These are phyloP conservation scores for Ctenicera cuprea DNA, from an alignment of 2,888 invertebrate genomes.

Conservation along the genomic window DNA sequence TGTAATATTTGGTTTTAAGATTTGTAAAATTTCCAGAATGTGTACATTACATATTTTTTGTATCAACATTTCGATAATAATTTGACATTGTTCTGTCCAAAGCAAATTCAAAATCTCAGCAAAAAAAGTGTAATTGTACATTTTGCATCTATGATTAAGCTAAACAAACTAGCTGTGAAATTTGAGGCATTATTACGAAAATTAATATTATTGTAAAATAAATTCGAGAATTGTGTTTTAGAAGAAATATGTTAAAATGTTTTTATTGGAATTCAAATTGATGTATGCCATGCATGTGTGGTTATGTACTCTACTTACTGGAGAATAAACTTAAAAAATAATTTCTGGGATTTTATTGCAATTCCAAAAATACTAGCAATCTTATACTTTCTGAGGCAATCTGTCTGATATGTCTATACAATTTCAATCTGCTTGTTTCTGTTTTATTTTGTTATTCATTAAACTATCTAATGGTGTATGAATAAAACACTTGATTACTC, in stretches of 20 bases:
- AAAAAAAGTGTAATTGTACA: conserved; percentile 43
- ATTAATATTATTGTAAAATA: conserved; percentile 51
- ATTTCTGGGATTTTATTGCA: not conserved
- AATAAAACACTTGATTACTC: no score
- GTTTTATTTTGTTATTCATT: no score
- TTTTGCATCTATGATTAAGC: conserved; percentile 41
- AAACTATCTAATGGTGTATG: no score
- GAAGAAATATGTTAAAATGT: conserved; percentile 54
- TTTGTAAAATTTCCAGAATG: conserved; percentile 33
- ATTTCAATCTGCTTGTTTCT: no score
- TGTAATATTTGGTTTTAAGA: conserved; percentile 16
- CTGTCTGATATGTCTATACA: no score
- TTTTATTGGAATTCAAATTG: conserved; percentile 58
- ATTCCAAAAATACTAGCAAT: no score
- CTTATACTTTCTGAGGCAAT: no score
- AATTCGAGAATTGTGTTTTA: conserved; percentile 52
- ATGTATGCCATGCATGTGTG: conserved; percentile 64
- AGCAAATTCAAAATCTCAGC: not conserved
- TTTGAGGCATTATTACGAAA: conserved; percentile 58
- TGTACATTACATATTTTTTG: conserved; percentile 45
- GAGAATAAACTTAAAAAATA: conserved; percentile 63
- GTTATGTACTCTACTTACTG: conserved; percentile 65
- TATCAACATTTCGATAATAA: conserved; percentile 6
- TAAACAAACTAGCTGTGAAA: conserved; percentile 59
- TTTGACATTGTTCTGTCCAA: conserved; percentile 17